These are phyloP conservation scores for Stercorarius parasiticus DNA, from an alignment of 2,113 vertebrate species.

Conservation along the genomic window DNA sequence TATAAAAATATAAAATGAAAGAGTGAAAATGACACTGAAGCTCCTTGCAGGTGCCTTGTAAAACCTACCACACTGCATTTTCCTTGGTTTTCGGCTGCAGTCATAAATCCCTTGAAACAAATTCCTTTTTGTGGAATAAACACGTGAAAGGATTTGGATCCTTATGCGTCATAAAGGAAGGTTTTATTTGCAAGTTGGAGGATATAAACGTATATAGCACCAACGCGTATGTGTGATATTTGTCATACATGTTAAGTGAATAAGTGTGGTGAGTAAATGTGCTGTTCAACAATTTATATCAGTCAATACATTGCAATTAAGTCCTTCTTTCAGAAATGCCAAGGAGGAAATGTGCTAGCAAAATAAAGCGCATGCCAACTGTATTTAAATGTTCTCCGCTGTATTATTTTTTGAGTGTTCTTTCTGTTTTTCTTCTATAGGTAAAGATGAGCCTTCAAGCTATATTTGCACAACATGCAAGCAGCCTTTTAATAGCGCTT, in stretches of 20 bases:
- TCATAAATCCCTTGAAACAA: slow-evolving; percentile 28
- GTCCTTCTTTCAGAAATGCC: slow-evolving; percentile 62
- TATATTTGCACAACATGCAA: slow-evolving; percentile 99
- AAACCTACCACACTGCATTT: neutral
- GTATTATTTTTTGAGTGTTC: slow-evolving; percentile 64
- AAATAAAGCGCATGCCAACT: slow-evolving; percentile 42
- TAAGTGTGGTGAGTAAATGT: slow-evolving; percentile 44
- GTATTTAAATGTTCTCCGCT: neutral
- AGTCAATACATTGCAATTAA: slow-evolving; percentile 67
- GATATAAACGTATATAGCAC: neutral
- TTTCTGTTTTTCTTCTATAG: slow-evolving; percentile 79
- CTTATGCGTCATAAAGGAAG: neutral
- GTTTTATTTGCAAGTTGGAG: slow-evolving; percentile 39
- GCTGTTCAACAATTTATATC: slow-evolving; percentile 58
- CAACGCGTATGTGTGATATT: slow-evolving; percentile 19
- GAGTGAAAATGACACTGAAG: neutral
- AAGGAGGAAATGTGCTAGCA: slow-evolving; percentile 52
- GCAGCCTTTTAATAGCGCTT: slow-evolving; percentile 97
- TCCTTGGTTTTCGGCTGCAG: neutral
- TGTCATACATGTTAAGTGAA: slow-evolving; percentile 58
- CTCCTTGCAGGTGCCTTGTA: neutral
- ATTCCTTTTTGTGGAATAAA: slow-evolving; percentile 18
- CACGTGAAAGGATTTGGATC: slow-evolving; percentile 18
- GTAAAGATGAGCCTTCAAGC: slow-evolving; percentile 96
- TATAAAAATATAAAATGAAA: neutral